Evolutionary conservation across 2,888 invertebrate genomes (phyloP), one percentile per base, ranked within the genome.

Genomic region (Pediacus dermestoides): DNA sequence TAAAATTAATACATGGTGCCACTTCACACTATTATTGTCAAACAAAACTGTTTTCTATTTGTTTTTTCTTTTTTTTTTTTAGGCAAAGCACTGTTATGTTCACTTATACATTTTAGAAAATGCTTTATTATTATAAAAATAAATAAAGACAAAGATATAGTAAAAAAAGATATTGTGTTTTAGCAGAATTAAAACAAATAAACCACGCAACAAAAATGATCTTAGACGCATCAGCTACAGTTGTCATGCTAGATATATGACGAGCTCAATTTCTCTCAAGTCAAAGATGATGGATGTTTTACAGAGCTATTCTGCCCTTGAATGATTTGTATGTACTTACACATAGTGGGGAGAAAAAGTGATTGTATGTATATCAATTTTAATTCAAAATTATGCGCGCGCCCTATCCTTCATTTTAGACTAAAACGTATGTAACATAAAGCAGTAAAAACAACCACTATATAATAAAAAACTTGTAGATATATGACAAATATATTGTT

Each of bases 401-500:
- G n/a, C n/a, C n/a, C 55, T 60, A 56, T 55, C 62, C 61, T 57
- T 61, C 60, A 58, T 59, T n/a, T n/a, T 62, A 62, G 61, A 57
- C 54, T 63, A 60, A 53, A 53, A n/a, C n/a, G 44, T 53, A 63
- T 64, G 63, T 66, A 64, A 60, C 54, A 61, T 63, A 64, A 58
- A 23, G 10, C 23, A 23, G 10, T 9, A 23, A 23, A 13, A 28
- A 28, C 14, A 62, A 63, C 56, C 59, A 63, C 58, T 62, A 62
- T 61, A n/a, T n/a, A n/a, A n/a, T n/a, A n/a, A n/a, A 53, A 62
- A 64, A 61, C 63, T 64, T 66, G 64, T 66, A 65, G 66, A 66
- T 66, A 66, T 62, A 63, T 61, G 58, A 63, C 55, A 64, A 63
- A 64, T 66, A 66, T 66, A 65, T 66, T 66, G 66, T 66, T 66